Percentiles rank a stretch among this genome's conserved stretches.
These are phyloP conservation scores for Stenoptilia bipunctidactyla DNA, from an alignment of 2,888 invertebrate species.

Conservation along the genomic window DNA sequence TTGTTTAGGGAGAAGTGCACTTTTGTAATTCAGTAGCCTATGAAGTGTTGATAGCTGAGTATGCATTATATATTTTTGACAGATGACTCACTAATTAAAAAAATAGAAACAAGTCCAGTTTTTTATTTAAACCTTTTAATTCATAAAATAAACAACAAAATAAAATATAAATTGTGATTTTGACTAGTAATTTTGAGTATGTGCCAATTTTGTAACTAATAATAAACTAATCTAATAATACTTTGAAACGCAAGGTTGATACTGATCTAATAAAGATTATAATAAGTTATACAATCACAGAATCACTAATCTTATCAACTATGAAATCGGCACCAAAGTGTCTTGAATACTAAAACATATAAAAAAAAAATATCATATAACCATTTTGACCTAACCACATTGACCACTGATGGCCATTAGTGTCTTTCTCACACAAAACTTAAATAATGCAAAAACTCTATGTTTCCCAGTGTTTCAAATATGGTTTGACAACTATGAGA, in stretches of 20 bases:
- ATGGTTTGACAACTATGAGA: too few species aligned
- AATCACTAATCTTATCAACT: too few species aligned
- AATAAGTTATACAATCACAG: too few species aligned
- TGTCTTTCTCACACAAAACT: too few species aligned
- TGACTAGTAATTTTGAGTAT: neutral
- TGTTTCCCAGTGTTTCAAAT: too few species aligned
- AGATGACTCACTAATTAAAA: conserved; percentile 58
- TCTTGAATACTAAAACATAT: too few species aligned
- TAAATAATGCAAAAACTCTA: too few species aligned
- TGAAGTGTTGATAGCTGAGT: conserved; percentile 47
- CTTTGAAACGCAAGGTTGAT: neutral
- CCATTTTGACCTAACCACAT: too few species aligned
- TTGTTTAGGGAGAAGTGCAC: conserved; percentile 41
- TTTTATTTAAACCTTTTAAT: conserved; percentile 20
- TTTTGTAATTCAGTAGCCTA: conserved; percentile 43
- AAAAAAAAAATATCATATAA: too few species aligned
- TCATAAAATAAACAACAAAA: conserved; percentile 1
- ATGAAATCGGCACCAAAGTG: too few species aligned
- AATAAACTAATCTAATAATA: neutral
- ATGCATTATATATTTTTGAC: conserved; percentile 63
- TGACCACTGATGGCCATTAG: too few species aligned
- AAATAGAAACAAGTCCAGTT: conserved; percentile 24
- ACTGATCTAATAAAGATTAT: neutral
- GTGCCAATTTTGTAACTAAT: neutral
- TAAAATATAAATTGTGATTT: neutral